Evolutionary conservation across 2,888 invertebrate species (phyloP), one percentile per base, ranked within the genome.

Genomic region (Cyclophora albipunctata): DNA sequence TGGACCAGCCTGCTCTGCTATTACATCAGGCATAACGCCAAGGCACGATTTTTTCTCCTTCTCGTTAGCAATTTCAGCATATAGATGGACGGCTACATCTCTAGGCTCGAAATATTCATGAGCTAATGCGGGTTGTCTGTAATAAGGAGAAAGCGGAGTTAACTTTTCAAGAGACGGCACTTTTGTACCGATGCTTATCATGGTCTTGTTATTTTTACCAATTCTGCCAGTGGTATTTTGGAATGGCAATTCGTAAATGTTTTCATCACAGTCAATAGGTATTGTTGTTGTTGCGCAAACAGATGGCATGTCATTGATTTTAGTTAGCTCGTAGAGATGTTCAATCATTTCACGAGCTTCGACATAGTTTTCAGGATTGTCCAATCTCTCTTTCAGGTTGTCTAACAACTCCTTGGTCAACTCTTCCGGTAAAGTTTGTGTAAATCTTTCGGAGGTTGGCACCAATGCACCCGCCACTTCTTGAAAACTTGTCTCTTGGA

Each of bases 291-390:
- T 90, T 61, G 91, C 91, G 56, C 37, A 5, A 37, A 89, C 91
- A 47, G 37, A 50, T 3, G 57, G 52, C 34, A 48, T 46, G 63
- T 93, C 93, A 66, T 93, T 53, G 42, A 93, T 91, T 69, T 93
- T 93, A 46, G 94, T 93, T 48, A 93, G 88, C 73, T 93, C 94
- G 66, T 94, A 94, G 4, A 94, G 81, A 64, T 93, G 92, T 68
- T 94, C 94, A 54, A 95, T 94, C 87, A 93, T 93, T 75, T 94
- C 93, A 42, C 93, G 87, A 2, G 94, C 94, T 69, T 94, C 93
- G 49, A 92, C 91, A 62, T 93, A 93, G 52, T 93, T 92, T 49
- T 92, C 91, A 0, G 94, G 94, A 69, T 92, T 93, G 62, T 93
- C 93, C 4, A 95, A 73, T 64, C 92, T 91, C 60, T 92, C 91